A percentile compares a stretch with the other conserved stretches of the same genome.
Conservation (phyloP, 2,797 vertebrate genomes). For the Oreortyx pictus region DNA sequence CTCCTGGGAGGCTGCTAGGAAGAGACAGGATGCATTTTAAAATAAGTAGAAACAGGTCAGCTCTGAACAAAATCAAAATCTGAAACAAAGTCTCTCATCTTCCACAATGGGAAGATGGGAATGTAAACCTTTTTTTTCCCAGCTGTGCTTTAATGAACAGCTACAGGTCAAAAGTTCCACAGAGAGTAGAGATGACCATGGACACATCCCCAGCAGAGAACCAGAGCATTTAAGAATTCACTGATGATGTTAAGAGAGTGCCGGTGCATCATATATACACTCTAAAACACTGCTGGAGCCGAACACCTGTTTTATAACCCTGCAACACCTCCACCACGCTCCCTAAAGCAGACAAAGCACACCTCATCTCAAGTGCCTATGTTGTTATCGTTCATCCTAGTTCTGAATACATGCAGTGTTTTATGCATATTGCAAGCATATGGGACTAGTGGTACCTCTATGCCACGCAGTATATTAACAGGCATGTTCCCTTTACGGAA, state of each 20-base stretch:
- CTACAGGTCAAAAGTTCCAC: not conserved
- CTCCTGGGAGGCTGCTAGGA: not conserved
- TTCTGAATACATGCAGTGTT: not conserved
- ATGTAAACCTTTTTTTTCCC: rapidly evolving
- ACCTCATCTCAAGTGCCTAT: not conserved
- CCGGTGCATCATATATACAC: not conserved
- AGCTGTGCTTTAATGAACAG: not conserved
- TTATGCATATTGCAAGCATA: rapidly evolving
- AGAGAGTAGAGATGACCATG: not conserved
- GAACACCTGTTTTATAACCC: not conserved
- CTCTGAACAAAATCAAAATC: not conserved
- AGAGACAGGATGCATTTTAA: not conserved
- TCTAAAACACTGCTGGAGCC: not conserved
- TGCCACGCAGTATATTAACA: rapidly evolving
- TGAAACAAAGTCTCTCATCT: not conserved
- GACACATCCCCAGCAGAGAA: not conserved
- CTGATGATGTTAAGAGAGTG: not conserved
- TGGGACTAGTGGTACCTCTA: rapidly evolving
- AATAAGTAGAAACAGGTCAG: not conserved
- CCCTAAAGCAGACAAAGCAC: not conserved
- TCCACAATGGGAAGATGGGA: not conserved
- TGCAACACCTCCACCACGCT: not conserved
- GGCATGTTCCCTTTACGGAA: not conserved
- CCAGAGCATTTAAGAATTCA: not conserved
- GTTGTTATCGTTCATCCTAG: not conserved